Evolutionary conservation across 2,797 vertebrate species (phyloP).

Genomic region (Stomatorhinus walkeri): DNA sequence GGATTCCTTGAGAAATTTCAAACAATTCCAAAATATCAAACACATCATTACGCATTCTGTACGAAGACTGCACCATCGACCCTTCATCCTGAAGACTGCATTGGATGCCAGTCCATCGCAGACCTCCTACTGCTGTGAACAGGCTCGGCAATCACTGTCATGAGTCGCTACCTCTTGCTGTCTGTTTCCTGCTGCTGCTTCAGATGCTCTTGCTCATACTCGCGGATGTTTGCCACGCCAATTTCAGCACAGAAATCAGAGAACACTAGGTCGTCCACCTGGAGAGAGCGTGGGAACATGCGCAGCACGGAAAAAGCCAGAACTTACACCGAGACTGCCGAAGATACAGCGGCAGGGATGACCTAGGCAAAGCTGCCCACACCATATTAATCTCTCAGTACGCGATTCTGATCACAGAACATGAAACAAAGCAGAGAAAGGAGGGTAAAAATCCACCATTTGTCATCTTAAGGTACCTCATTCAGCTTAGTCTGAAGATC

Average conservation of each 20-base stretch:
- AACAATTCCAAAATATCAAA: not conserved
- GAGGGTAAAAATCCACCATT: not conserved
- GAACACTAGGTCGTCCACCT: constrained; percentile 86
- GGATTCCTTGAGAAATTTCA: not conserved
- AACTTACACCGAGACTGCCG: not conserved
- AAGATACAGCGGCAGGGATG: too few relatives aligned
- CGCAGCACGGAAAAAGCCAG: not conserved
- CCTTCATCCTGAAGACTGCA: not conserved
- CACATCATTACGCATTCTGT: not conserved
- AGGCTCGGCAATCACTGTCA: not conserved
- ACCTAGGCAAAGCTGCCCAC: not conserved
- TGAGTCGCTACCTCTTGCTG: constrained; percentile 68
- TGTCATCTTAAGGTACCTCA: constrained; percentile 56
- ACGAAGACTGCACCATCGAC: not conserved
- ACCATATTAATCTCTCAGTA: not conserved
- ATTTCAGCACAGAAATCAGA: constrained; percentile 81
- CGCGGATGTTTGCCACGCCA: constrained; percentile 76
- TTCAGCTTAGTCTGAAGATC: constrained; percentile 65
- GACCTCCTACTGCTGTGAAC: not conserved
- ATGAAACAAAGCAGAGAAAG: not conserved
- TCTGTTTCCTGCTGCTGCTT: constrained; percentile 76
- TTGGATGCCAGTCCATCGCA: not conserved
- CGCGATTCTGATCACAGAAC: not conserved
- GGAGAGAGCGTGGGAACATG: not conserved
- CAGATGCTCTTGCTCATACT: constrained; percentile 77